A percentile compares a stretch with the other conserved stretches of the same genome.
Evolutionary conservation across 2,888 invertebrate species (phyloP).

Genomic region (Euphydryas editha): DNA sequence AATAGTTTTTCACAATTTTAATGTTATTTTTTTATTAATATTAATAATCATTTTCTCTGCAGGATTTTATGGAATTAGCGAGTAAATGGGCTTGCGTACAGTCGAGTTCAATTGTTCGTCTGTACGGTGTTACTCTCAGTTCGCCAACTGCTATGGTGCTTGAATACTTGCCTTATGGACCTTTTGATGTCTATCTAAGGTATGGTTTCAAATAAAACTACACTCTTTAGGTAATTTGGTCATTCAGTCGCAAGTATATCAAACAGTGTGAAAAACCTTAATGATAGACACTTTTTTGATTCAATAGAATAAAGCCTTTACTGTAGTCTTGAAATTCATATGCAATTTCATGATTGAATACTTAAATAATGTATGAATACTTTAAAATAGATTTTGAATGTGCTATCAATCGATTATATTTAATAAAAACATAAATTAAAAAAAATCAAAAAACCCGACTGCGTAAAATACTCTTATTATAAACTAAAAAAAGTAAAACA

Average conservation of each 20-base stretch:
- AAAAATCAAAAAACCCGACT: no score
- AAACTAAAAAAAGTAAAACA: no score
- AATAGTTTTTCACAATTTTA: background rate
- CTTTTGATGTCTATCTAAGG: conserved; percentile 88
- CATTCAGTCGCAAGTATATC: no score
- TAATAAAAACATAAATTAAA: no score
- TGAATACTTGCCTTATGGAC: conserved; percentile 91
- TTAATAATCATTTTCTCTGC: conserved; percentile 50
- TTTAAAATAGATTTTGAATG: no score
- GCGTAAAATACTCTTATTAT: no score
- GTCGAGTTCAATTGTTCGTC: conserved; percentile 89
- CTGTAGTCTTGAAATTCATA: no score
- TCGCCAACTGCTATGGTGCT: conserved; percentile 91
- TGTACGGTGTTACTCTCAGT: conserved; percentile 90
- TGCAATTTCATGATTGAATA: no score
- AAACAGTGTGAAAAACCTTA: background rate
- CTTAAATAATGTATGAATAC: no score
- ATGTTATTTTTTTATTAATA: background rate
- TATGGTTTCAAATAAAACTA: conserved; percentile 43
- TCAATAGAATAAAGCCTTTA: background rate
- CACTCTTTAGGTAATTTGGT: no score
- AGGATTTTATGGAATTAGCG: conserved; percentile 91
- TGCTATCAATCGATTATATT: no score
- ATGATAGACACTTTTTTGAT: no score
- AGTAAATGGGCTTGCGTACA: conserved; percentile 91